Evolutionary conservation across 1,140 invertebrate genomes (phyloP).

Genomic region (Amyelois transitella): DNA sequence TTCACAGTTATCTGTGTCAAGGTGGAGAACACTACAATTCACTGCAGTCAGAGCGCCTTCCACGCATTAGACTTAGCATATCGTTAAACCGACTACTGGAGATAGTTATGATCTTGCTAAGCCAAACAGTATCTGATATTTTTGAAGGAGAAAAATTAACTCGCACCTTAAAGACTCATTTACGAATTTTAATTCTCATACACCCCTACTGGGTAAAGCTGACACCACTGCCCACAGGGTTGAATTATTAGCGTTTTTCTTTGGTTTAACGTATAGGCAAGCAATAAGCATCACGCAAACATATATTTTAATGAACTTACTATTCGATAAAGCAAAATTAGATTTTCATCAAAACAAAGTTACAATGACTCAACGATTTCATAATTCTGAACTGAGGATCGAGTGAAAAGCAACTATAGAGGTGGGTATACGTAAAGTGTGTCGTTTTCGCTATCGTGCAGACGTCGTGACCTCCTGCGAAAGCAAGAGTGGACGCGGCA

Average conservation of each 20-base stretch:
- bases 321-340: conserved; percentile 25
- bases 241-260: no score
- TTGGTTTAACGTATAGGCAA: background rate
- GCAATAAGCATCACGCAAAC: no score
- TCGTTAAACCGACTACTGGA: no score
- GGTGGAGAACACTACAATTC: background rate
- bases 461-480: conserved; percentile 59
- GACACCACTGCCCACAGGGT: no score
- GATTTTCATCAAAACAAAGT: conserved; percentile 27
- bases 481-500: conserved; percentile 56
- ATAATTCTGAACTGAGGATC: conserved; percentile 68
- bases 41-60: no score
- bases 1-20: background rate
- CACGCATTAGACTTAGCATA: no score
- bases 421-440: conserved; percentile 45
- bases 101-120: no score
- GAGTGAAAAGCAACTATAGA: conserved; percentile 58
- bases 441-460: conserved; percentile 68
- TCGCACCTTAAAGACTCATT: no score
- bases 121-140: no score
- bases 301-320: conserved; percentile 21
- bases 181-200: no score
- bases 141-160: no score
- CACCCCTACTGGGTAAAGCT: no score
- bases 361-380: conserved; percentile 64